Conservation (phyloP, 2,888 invertebrate genomes). For the Drosophila infuscata region DNA sequence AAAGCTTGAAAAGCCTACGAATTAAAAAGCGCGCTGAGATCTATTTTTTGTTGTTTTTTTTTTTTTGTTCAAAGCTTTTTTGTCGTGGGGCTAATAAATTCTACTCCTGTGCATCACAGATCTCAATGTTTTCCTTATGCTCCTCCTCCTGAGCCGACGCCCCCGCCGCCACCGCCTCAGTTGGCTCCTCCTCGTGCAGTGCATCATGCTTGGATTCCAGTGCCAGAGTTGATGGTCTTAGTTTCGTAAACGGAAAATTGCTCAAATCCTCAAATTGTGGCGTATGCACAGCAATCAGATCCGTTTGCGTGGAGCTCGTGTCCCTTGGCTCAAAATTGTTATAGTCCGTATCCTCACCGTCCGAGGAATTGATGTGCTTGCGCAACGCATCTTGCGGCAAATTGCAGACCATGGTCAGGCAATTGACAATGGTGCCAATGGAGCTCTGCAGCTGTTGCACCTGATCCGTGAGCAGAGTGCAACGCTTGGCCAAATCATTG, state of each 20-base stretch:
- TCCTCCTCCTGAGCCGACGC: constrained; percentile 18
- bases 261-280: constrained; percentile 87
- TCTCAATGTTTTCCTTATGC: constrained; percentile 54
- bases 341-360: constrained; percentile 34
- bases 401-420: constrained; percentile 87
- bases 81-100: background rate
- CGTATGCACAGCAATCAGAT: constrained; percentile 91
- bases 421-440: constrained; percentile 91
- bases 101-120: constrained; percentile 43
- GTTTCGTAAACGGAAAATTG: constrained; percentile 85
- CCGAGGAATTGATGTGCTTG: constrained; percentile 78
- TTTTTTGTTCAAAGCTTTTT: background rate
- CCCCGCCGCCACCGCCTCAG: constrained; percentile 9
- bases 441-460: constrained; percentile 92
- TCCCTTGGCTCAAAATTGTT: constrained; percentile 81
- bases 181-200: constrained; percentile 12
- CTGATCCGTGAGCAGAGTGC: constrained; percentile 90
- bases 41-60: constrained; percentile 12
- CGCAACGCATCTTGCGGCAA: constrained; percentile 83
- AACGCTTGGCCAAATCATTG: constrained; percentile 91
- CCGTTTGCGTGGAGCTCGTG: constrained; percentile 90
- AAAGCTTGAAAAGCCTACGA: constrained; percentile 68
- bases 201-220: constrained; percentile 67
- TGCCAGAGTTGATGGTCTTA: constrained; percentile 84
- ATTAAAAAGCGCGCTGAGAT: constrained; percentile 46